Evolutionary conservation across 2,797 vertebrate genomes (phyloP), one percentile per base, ranked within the genome.

Genomic region (Chaenodraco wilsoni): DNA sequence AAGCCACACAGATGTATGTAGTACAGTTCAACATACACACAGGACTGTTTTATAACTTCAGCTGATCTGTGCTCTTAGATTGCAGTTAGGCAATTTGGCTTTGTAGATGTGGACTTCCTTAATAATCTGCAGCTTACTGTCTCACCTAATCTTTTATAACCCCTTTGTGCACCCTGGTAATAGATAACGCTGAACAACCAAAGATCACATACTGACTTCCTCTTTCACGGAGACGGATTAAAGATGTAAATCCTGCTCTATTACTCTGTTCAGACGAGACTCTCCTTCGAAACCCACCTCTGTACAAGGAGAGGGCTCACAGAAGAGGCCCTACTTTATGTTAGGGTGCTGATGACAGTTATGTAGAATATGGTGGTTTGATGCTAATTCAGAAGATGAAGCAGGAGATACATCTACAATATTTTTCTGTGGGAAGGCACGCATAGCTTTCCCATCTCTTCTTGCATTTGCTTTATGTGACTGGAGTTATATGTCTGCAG

Each of bases 201-300:
- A 69, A 72, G 62, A 82, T 83, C 67, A 50, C 62, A 69, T 62
- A 45, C 51, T 55, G 71, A 79, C 72, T 83, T 87, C 63, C 56
- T 66, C 54, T 78, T 76, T 63, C 57, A 69, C 57, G 15, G 51
- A 56, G 51, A 16, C 6, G 19, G 82, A 89, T 90, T 87, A 76
- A 82, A 82, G 81, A 84, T 63, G 71, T 72, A 81, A 90, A 89
- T 87, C 78, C 73, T 62, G n/a, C 50, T 76, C 71, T 60, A 46
- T 80, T 74, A 72, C 63, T 60, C 31, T 55, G 72, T 71, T 74
- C 15, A 64, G 58, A 19, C 0, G 66, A 65, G 56, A 59, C 49
- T 67, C 33, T 65, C 45, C 21, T 41, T 71, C 40, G 60, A 76
- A 80, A 55, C 61, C 65, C 59, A 72, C 49, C 57, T 78, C 49